Evolutionary conservation across 2,888 invertebrate species (phyloP).

Genomic region (Rotaria magnacalcarata): DNA sequence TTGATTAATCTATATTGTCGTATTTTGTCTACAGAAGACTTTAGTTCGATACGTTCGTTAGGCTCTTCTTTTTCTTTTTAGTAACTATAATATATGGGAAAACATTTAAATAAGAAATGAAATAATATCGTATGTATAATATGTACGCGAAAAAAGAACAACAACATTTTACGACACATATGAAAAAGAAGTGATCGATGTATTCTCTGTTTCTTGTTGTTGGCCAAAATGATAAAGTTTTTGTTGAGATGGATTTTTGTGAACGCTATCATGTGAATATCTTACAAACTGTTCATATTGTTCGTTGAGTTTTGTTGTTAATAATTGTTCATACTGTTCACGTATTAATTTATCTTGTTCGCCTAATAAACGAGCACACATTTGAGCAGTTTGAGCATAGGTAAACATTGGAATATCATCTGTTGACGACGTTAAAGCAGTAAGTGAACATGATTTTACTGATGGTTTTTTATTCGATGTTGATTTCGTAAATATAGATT

Average conservation of each 20-base stretch:
- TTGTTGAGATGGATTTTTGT: not conserved
- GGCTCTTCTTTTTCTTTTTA: not conserved
- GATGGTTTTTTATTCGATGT: not conserved
- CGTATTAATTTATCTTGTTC: conserved; percentile 20
- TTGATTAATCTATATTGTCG: too few relatives aligned
- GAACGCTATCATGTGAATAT: conserved; percentile 15
- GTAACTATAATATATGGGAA: conserved; percentile 17
- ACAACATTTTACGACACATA: not conserved
- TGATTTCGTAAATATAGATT: not conserved
- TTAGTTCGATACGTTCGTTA: not conserved
- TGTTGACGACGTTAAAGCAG: not conserved
- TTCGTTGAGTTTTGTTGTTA: not conserved
- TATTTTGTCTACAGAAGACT: not conserved
- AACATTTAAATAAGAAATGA: conserved; percentile 18
- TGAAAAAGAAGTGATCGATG: not conserved
- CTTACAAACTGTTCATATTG: conserved; percentile 26
- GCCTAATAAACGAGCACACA: not conserved
- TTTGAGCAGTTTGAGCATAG: not conserved
- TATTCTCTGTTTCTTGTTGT: not conserved
- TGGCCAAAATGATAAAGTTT: not conserved
- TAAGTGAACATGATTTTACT: not conserved
- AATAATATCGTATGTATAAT: conserved; percentile 13
- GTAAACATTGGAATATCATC: not conserved
- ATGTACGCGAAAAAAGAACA: not conserved
- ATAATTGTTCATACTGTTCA: conserved; percentile 34